Percentiles rank a stretch among this genome's conserved stretches.
Conservation (phyloP, 2,797 vertebrate species). For the Pangasius krempfi region DNA sequence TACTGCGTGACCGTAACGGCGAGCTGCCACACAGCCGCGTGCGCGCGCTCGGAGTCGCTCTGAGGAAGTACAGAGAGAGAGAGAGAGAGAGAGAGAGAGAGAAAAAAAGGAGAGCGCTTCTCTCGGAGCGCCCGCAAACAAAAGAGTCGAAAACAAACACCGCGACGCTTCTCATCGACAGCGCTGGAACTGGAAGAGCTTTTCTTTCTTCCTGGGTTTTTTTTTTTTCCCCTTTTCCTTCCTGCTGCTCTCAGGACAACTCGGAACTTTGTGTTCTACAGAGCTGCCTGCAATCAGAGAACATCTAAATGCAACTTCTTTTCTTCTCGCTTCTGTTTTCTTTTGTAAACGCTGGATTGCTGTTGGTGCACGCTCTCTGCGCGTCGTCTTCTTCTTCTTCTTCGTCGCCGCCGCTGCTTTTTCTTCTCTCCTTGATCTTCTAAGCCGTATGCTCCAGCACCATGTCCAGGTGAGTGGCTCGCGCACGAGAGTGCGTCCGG, state of each 20-base stretch:
- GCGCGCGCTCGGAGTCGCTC: conserved; percentile 27
- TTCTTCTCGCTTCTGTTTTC: background rate
- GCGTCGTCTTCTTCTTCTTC: conserved; percentile 10
- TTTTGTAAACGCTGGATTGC: conserved; percentile 42
- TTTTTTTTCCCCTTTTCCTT: background rate
- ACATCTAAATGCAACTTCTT: conserved; percentile 1
- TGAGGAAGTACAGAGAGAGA: conserved; percentile 44
- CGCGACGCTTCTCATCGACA: conserved; percentile 26
- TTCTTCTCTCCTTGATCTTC: conserved; percentile 35
- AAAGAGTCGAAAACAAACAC: conserved; percentile 55
- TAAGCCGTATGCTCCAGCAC: conserved; percentile 34
- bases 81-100: no score
- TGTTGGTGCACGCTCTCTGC: conserved; percentile 17
- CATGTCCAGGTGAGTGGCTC: conserved; percentile 58
- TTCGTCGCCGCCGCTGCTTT: background rate
- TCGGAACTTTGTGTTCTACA: background rate
- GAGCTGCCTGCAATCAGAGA: background rate
- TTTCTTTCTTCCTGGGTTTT: no score
- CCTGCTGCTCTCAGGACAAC: background rate
- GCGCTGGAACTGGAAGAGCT: background rate
- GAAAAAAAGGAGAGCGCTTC: background rate
- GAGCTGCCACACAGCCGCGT: conserved; percentile 10
- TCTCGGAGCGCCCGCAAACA: conserved; percentile 39
- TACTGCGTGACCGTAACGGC: background rate
- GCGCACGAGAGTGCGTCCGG: background rate